A percentile compares a stretch with the other conserved stretches of the same genome.
These are phyloP conservation scores for Vanessa tameamea DNA, from an alignment of 1,140 invertebrate species.

Conservation along the genomic window DNA sequence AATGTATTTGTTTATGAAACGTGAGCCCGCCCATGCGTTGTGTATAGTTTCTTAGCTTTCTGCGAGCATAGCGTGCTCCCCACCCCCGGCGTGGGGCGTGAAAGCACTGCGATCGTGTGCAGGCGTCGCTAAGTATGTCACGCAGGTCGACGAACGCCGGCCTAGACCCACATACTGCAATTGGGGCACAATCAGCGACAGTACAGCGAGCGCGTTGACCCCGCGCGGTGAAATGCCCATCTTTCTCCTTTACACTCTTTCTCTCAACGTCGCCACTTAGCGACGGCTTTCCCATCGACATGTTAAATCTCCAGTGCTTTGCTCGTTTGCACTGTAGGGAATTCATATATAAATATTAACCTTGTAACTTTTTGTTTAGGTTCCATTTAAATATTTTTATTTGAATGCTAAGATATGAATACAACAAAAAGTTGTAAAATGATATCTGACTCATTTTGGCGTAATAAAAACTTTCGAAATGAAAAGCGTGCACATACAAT, in stretches of 20 bases:
- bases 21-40: slow-evolving; percentile 44
- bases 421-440: too few species aligned
- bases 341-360: slow-evolving; percentile 3
- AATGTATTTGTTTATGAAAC: slow-evolving; percentile 39
- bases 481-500: not conserved
- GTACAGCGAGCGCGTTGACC: slow-evolving; percentile 76
- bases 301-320: slow-evolving; percentile 12
- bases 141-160: slow-evolving; percentile 79
- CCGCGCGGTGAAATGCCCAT: slow-evolving; percentile 78
- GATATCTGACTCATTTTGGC: not conserved
- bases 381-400: not conserved
- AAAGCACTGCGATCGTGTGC: slow-evolving; percentile 74
- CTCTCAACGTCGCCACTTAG: slow-evolving; percentile 66
- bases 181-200: slow-evolving; percentile 81
- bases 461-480: not conserved
- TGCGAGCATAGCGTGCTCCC: slow-evolving; percentile 56
- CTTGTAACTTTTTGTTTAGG: not conserved
- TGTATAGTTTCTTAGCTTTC: slow-evolving; percentile 68
- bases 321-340: not conserved
- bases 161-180: slow-evolving; percentile 80
- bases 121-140: slow-evolving; percentile 72
- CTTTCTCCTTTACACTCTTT: slow-evolving; percentile 78
- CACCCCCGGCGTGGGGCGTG: slow-evolving; percentile 67
- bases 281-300: slow-evolving; percentile 60
- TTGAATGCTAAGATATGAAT: too few species aligned